phyloP scores from a whole-genome alignment of 1,140 invertebrate species.

The Tetranychus cinnabarinus region DNA sequence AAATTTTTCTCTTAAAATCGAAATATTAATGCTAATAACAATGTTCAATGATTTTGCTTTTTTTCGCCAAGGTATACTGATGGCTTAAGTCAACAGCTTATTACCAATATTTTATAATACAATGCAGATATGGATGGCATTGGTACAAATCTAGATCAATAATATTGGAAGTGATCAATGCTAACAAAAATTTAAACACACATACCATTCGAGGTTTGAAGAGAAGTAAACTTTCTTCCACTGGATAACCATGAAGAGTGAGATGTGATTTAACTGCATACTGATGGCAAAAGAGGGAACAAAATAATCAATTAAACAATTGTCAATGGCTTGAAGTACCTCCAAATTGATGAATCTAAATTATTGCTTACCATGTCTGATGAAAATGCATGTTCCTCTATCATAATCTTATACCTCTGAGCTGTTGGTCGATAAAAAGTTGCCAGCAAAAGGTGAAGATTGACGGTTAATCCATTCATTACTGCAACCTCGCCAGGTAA shows the following conservation, averaged over 20 bases:
- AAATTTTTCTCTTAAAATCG: too few relatives aligned
- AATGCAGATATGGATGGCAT: too few relatives aligned
- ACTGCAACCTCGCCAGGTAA: conserved; percentile 24
- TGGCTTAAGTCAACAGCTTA: too few relatives aligned
- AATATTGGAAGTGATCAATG: too few relatives aligned
- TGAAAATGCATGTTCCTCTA: conserved; percentile 33
- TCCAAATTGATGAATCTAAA: too few relatives aligned
- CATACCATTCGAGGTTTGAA: conserved; percentile 27
- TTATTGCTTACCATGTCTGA: conserved; percentile 29
- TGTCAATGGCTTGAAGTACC: not conserved
- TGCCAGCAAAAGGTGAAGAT: conserved; percentile 25
- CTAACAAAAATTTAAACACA: not conserved
- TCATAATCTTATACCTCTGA: conserved; percentile 29
- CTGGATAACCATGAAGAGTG: conserved; percentile 26
- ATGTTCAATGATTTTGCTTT: not conserved
- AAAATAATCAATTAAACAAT: not conserved
- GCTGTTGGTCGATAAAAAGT: conserved; percentile 31
- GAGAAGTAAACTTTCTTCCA: conserved; percentile 24
- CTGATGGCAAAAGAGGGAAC: conserved; percentile 16
- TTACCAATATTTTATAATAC: too few relatives aligned
- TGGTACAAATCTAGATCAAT: too few relatives aligned
- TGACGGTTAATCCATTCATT: conserved; percentile 33
- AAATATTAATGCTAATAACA: not conserved
- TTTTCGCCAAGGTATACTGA: too few relatives aligned
- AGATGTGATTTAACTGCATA: conserved; percentile 34